phyloP scores from a whole-genome alignment of 2,888 invertebrate genomes.

The Hofmannophila pseudospretella region DNA sequence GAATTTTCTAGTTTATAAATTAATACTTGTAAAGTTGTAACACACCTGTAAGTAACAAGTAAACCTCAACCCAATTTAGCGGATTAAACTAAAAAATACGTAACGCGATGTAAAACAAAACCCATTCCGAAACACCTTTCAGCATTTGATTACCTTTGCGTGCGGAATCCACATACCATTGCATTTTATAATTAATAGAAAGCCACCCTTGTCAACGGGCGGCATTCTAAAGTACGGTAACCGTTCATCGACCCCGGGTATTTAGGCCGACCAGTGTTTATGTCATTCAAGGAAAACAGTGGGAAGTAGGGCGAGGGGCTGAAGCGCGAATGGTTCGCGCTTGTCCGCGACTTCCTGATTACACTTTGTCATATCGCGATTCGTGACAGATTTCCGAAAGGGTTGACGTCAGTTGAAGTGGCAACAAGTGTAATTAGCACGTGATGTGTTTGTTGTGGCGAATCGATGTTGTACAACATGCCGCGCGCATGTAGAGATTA shows the following conservation, averaged over 20 bases:
- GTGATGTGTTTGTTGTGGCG: too few species aligned
- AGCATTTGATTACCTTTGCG: conserved; percentile 33
- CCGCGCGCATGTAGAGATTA: too few species aligned
- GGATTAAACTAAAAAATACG: not conserved
- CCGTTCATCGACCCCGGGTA: conserved; percentile 62
- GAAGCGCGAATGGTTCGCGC: conserved; percentile 23
- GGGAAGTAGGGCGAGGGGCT: conserved; percentile 41
- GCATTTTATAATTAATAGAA: conserved; percentile 67
- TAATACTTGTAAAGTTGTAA: too few species aligned
- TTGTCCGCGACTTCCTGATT: conserved; percentile 19
- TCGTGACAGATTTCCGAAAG: conserved; percentile 8
- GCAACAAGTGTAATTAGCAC: not conserved
- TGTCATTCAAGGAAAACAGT: conserved; percentile 46
- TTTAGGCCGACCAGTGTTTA: conserved; percentile 64
- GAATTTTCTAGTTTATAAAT: too few species aligned
- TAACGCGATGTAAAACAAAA: conserved; percentile 7
- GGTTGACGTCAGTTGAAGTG: not conserved
- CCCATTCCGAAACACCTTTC: conserved; percentile 12
- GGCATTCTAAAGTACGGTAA: conserved; percentile 28
- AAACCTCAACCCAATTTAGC: conserved; percentile 2
- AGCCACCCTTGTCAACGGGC: conserved; percentile 60
- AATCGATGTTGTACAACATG: too few species aligned
- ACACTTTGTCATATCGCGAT: conserved; percentile 17
- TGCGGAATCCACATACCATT: conserved; percentile 54
- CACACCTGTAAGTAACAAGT: too few species aligned